Evolutionary conservation across 2,888 invertebrate genomes (phyloP), one percentile per base, ranked within the genome.

Genomic region (Agapostemon virescens): DNA sequence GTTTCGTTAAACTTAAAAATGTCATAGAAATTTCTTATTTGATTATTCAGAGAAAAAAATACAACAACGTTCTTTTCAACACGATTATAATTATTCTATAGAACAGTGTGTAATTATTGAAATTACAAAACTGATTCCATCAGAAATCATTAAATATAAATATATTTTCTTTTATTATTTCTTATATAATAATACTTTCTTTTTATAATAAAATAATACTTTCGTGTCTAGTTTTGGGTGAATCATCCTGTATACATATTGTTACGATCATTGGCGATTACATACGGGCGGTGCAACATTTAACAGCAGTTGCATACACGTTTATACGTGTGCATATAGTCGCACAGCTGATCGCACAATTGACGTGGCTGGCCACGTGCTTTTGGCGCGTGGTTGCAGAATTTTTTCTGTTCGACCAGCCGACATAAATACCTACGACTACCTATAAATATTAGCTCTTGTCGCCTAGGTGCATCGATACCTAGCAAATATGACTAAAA

Each of bases 321-420:
- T 15, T 67, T 4, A n/a, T n/a, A n/a, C n/a, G n/a, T n/a, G n/a
- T 3, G 11, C 4, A 42, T 30, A 26, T 45, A 49, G 61, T 69
- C 23, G 33, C 20, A 52, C 45, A 15, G 52, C 17, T 63, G 75
- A 63, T 64, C 69, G 69, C 55, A 69, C 36, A 70, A 63, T 30
- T 72, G 73, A 74, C 81, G 77, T 70, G 64, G 40, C 66, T 40
- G 42, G 69, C 79, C 87, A 87, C 85, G 84, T 86, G 88, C 79
- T 80, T 63, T 76, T 79, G 84, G 81, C 88, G 88, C 87, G 82
- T 86, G 85, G 73, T 85, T 73, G 72, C 58, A 55, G 79, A 66
- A 42, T 71, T 85, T n/a, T 81, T 61, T 88, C 79, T 79, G 69
- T 75, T 79, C 70, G 66, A 69, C 40, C 67, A 77, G 73, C 75